phyloP scores from a whole-genome alignment of 2,888 invertebrate genomes.

The Seira ritae region DNA sequence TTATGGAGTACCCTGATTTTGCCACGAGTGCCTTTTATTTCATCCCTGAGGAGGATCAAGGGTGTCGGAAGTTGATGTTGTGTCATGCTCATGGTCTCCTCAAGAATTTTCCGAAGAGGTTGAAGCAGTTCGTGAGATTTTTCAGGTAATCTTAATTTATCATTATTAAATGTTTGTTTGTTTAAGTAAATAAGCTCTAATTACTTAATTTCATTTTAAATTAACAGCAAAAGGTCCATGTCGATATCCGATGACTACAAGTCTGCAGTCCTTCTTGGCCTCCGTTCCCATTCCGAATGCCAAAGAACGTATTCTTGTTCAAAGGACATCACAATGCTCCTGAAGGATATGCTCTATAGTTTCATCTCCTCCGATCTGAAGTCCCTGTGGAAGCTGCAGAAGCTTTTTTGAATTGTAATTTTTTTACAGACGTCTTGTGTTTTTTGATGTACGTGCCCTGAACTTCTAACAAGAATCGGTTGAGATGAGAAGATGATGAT shows the following conservation, averaged over 20 bases:
- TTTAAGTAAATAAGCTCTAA: too few species aligned
- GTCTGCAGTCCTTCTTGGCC: constrained; percentile 63
- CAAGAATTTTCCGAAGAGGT: constrained; percentile 53
- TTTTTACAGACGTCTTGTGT: neutral
- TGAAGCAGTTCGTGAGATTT: constrained; percentile 56
- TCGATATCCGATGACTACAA: constrained; percentile 58
- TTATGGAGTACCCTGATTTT: constrained; percentile 55
- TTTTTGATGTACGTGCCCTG: too few species aligned
- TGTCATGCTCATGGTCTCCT: constrained; percentile 73
- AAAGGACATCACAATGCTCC: constrained; percentile 31
- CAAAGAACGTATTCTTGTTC: constrained; percentile 33
- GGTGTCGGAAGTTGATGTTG: constrained; percentile 66
- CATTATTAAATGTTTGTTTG: neutral
- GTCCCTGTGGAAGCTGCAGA: constrained; percentile 42
- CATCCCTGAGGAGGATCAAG: constrained; percentile 60
- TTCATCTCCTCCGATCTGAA: constrained; percentile 22
- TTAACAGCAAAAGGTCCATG: constrained; percentile 57
- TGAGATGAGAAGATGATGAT: too few species aligned
- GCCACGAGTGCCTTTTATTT: constrained; percentile 64
- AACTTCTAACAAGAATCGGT: too few species aligned
- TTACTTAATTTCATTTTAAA: neutral
- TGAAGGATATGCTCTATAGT: constrained; percentile 29
- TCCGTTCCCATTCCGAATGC: constrained; percentile 67
- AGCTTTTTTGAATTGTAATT: constrained; percentile 32
- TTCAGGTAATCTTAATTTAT: constrained; percentile 66